Percentiles rank a stretch among this genome's conserved stretches.
phyloP scores from a whole-genome alignment of 2,888 invertebrate species.

The Papilio protenor region DNA sequence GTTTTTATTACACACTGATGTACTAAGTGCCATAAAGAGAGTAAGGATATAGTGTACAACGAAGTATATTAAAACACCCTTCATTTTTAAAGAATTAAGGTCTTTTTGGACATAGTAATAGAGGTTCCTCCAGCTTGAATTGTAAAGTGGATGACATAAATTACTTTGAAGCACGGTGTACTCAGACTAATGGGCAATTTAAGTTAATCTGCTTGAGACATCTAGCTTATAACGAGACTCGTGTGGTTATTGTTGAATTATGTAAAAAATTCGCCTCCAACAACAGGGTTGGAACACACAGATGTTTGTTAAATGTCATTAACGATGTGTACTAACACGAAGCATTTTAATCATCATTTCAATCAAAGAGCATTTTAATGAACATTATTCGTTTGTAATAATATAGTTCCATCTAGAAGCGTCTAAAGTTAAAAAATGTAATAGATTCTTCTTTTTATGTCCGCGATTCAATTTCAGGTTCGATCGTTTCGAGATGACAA shows the following conservation, averaged over 20 bases:
- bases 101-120: constrained; percentile 15
- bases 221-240: constrained; percentile 59
- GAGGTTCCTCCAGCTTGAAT: constrained; percentile 42
- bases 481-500: neutral
- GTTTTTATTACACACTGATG: constrained; percentile 41
- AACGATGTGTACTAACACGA: neutral
- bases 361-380: neutral
- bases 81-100: constrained; percentile 13
- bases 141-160: constrained; percentile 35
- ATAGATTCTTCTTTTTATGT: neutral
- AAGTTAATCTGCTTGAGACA: constrained; percentile 66
- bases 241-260: constrained; percentile 62
- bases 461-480: constrained; percentile 7
- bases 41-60: constrained; percentile 42
- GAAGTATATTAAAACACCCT: constrained; percentile 13
- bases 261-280: constrained; percentile 51
- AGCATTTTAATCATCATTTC: neutral
- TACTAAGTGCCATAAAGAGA: constrained; percentile 48
- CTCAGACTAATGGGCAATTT: constrained; percentile 67
- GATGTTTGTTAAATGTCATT: constrained; percentile 28
- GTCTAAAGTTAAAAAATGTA: neutral
- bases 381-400: neutral
- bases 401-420: neutral
- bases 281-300: neutral
- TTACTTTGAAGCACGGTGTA: constrained; percentile 38